Evolutionary conservation across 2,113 vertebrate genomes (phyloP).

Genomic region (Strigops habroptila): DNA sequence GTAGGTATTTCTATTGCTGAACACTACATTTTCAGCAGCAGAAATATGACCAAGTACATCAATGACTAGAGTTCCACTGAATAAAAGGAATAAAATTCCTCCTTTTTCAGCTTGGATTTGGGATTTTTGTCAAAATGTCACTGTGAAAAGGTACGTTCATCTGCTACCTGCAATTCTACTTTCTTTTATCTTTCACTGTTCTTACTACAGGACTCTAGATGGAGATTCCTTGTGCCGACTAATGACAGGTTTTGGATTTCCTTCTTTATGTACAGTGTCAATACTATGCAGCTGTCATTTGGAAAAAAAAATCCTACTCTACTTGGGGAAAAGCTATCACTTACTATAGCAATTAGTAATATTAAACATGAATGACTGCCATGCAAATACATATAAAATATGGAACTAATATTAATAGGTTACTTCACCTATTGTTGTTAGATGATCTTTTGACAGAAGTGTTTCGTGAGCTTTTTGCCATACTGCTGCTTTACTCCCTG

Average conservation of each 20-base stretch:
- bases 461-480: not conserved
- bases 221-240: not conserved
- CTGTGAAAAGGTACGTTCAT: not conserved
- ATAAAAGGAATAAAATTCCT: not conserved
- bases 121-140: not conserved
- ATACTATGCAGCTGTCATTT: not conserved
- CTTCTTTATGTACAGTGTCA: not conserved
- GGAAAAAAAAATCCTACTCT: not conserved
- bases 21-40: not conserved
- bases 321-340: not conserved
- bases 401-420: not conserved
- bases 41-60: not conserved
- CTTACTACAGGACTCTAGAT: not conserved
- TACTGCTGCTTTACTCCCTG: not conserved
- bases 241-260: not conserved
- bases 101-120: not conserved
- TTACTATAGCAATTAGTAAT: constrained; percentile 1
- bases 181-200: not conserved
- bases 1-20: not conserved
- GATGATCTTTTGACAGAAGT: not conserved
- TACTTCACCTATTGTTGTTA: constrained; percentile 12
- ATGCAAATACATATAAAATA: constrained; percentile 20
- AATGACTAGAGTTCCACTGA: not conserved
- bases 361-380: constrained; percentile 13
- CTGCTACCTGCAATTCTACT: not conserved